Evolutionary conservation across 64 coral and sea anemone genomes (phyloP).

Genomic region (Trachythela sp.): DNA sequence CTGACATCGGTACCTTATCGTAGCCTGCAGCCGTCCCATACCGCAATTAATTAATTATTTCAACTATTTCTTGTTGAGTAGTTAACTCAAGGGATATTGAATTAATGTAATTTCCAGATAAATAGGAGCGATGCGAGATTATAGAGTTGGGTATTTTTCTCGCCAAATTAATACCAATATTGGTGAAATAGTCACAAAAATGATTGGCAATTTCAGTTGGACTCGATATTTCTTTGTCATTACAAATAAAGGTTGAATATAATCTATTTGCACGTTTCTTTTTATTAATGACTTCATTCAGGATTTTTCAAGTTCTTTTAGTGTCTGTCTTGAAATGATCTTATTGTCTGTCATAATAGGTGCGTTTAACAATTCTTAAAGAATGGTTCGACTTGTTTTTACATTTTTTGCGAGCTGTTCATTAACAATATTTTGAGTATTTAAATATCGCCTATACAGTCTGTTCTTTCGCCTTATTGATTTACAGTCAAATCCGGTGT

Average conservation of each 20-base stretch:
- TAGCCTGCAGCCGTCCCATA: background rate
- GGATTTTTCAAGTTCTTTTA: background rate
- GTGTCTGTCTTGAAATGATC: background rate
- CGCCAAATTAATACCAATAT: background rate
- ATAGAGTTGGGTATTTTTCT: background rate
- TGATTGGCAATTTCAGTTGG: background rate
- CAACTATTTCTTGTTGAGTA: background rate
- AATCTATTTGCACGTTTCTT: background rate
- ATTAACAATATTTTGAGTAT: background rate
- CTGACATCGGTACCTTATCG: background rate
- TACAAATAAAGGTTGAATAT: background rate
- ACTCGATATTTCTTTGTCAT: background rate
- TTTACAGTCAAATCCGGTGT: no score
- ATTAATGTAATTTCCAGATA: background rate
- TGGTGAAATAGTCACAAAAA: slow-evolving; percentile 1
- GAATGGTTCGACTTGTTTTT: background rate
- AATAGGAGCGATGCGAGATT: background rate
- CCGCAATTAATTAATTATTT: background rate
- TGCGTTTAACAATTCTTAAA: background rate
- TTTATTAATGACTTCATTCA: slow-evolving; percentile 2
- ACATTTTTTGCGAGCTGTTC: background rate
- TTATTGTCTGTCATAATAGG: background rate
- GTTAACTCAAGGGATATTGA: background rate
- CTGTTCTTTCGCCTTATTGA: background rate
- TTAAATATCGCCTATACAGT: no score